Base-by-base conservation (phyloP, 2,888 invertebrate species). In the Dascillus cervinus region DNA sequence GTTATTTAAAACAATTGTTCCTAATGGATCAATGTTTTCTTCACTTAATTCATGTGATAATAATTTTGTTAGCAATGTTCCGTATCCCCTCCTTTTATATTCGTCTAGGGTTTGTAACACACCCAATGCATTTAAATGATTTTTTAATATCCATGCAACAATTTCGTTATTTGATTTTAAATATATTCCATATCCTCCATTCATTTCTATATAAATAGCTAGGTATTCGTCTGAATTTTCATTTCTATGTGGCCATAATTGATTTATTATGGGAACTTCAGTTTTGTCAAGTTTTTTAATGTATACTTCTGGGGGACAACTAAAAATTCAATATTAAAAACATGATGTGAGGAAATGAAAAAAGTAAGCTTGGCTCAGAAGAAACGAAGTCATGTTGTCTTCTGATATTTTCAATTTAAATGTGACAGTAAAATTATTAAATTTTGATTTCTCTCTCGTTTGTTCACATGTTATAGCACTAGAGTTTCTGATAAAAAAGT, bases 11-110 rank as follows among this genome's bases (percentile, higher is more conserved):
- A 61, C 37, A 15, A 64, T 47, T 19, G 59, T 60, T 9, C 53
- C 53, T 2, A 48, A 19, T 2, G 58, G 46, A 31, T 54, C 41
- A 31, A 53, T 46, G 12, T 56, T 62, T 26, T 57, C 48, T 26
- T 55, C 40, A 1, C 56, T 61, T 9, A 65, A 51, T 26, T 51
- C 37, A 33, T 57, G 63, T 5, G 58, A 42, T 27, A 64, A 35
- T 2, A 49, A 42, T 46, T 58, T 56, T 2, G 52, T 46, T 10
- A 65, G 49, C 11, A 61, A 40, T 37, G 45, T 50, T 3, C 55
- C 66, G 37, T 63, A 64, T 12, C 66, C 65, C 36, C 52, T 62
- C 22, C 57, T 45, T 36, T 46, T 58, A 30, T 64, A 47, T 10
- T 49, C 44, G 2, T 59, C 51, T 4, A 51, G 37, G 2, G 64